A percentile compares a stretch with the other conserved stretches of the same genome.
phyloP scores from a whole-genome alignment of 2,888 invertebrate species.

The Apamea anceps region DNA sequence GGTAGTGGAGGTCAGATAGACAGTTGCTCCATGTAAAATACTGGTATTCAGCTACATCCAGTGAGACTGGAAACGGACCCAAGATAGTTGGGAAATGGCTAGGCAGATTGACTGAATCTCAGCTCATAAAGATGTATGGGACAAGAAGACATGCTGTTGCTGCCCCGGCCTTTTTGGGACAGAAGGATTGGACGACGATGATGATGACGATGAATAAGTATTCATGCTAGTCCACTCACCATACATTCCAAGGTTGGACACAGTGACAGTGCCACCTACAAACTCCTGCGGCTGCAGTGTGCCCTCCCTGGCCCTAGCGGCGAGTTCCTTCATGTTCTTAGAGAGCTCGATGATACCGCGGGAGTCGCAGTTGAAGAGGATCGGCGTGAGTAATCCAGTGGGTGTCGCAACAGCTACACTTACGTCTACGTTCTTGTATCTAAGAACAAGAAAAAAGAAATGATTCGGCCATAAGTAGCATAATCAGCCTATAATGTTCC shows the following conservation, averaged over 20 bases:
- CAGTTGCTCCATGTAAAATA: background rate
- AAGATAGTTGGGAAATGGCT: background rate
- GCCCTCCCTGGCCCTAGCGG: conserved; percentile 96
- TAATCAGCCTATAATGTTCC: too few relatives aligned
- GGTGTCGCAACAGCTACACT: conserved; percentile 99
- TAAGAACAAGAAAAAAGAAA: conserved; percentile 71
- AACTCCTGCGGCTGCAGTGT: conserved; percentile 98
- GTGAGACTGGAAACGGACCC: background rate
- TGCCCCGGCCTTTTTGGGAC: too few relatives aligned
- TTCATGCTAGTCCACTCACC: conserved; percentile 82
- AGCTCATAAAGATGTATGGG: background rate
- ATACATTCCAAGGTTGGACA: conserved; percentile 99
- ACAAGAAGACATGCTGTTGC: background rate
- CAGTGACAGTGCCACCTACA: conserved; percentile 98
- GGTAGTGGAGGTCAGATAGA: background rate
- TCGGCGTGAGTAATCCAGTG: conserved; percentile 98
- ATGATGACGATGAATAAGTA: background rate
- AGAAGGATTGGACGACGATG: background rate
- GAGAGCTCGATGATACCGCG: conserved; percentile 97
- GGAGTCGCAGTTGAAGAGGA: conserved; percentile 96
- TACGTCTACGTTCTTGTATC: conserved; percentile 97
- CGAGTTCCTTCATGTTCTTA: conserved; percentile 94
- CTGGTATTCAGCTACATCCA: background rate
- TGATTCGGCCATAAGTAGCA: background rate
- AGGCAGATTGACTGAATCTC: background rate